Percentiles rank a stretch among this genome's conserved stretches.
phyloP scores from a whole-genome alignment of 2,888 invertebrate species.

The Microctonus aethiopoides region DNA sequence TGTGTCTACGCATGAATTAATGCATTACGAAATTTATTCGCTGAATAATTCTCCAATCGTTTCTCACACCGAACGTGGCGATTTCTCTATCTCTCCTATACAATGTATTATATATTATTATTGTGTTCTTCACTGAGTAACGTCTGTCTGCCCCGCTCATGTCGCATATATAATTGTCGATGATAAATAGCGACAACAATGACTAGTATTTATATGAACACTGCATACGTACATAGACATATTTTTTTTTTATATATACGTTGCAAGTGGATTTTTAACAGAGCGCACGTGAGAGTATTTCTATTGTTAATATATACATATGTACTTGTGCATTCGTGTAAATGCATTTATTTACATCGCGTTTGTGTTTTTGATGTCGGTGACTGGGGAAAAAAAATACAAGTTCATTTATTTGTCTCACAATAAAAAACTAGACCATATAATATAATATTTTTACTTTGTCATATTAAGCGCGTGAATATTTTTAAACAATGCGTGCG shows the following conservation, averaged over 20 bases:
- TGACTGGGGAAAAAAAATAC: not conserved
- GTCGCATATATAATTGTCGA: constrained; percentile 8
- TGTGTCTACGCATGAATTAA: not conserved
- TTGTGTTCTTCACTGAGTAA: not conserved
- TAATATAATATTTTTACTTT: not conserved
- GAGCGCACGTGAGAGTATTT: not conserved
- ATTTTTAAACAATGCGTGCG: not conserved
- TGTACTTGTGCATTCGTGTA: too few relatives aligned
- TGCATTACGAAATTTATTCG: constrained; percentile 31
- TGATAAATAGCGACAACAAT: constrained; percentile 10
- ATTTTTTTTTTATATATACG: too few relatives aligned
- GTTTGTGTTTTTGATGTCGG: not conserved
- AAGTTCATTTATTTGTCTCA: not conserved
- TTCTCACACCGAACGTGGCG: constrained; percentile 30
- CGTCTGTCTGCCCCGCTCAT: constrained; percentile 6
- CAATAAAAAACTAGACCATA: not conserved
- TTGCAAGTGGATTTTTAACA: not conserved
- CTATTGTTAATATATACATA: constrained; percentile 1
- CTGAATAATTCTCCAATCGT: constrained; percentile 40
- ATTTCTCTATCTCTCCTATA: constrained; percentile 35
- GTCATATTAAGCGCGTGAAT: constrained; percentile 12
- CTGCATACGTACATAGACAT: too few relatives aligned
- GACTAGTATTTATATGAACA: not conserved
- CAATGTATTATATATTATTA: not conserved
- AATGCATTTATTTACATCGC: not conserved